phyloP scores from a whole-genome alignment of 2,113 vertebrate genomes.

The Pithys albifrons region DNA sequence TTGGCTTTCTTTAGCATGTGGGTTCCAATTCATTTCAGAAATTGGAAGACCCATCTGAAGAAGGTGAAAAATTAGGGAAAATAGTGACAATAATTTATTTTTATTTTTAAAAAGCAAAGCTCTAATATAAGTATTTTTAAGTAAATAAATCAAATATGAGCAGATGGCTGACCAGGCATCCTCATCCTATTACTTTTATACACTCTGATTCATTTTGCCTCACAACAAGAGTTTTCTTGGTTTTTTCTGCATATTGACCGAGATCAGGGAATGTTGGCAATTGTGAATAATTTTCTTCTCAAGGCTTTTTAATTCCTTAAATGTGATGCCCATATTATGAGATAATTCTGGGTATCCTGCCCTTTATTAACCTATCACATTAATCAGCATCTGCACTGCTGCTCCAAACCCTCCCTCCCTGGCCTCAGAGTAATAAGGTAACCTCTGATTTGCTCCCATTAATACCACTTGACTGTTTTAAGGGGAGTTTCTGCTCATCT shows the following conservation, averaged over 20 bases:
- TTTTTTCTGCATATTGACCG: not conserved
- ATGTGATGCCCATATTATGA: conserved; percentile 5
- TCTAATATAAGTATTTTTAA: not conserved
- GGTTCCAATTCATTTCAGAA: not conserved
- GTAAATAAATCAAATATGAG: not conserved
- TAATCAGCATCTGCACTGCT: conserved; percentile 41
- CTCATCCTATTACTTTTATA: not conserved
- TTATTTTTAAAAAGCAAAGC: not conserved
- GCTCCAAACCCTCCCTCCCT: conserved; percentile 24
- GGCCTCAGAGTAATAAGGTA: conserved; percentile 40
- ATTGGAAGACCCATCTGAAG: not conserved
- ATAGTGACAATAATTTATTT: not conserved
- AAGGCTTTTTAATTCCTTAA: conserved; percentile 31
- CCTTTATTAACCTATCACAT: conserved; percentile 57
- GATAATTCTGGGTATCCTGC: conserved; percentile 28
- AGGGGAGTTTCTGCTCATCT: not conserved
- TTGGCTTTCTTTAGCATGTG: not conserved
- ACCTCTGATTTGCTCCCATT: conserved; percentile 17
- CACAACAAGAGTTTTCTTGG: not conserved
- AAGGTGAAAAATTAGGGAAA: not conserved
- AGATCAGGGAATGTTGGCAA: not conserved
- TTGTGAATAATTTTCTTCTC: conserved; percentile 16
- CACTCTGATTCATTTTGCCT: not conserved
- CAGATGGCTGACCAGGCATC: not conserved
- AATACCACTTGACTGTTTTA: not conserved